Evolutionary conservation across 2,113 vertebrate species (phyloP), one percentile per base, ranked within the genome.

Genomic region (Albula goreensis): DNA sequence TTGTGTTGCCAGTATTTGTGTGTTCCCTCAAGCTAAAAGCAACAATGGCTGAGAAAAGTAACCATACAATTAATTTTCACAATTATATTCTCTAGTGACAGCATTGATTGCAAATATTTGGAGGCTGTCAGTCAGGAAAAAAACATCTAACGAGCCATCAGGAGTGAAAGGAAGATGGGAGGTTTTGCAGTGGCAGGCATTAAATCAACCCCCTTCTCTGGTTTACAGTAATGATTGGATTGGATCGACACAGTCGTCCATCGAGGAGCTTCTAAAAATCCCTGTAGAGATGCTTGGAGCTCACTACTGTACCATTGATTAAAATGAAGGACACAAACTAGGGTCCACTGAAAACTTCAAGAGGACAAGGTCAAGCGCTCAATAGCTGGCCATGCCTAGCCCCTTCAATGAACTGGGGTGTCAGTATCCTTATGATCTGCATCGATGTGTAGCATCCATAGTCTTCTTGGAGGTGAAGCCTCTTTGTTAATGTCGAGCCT

Each of bases 191-290:
- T 52, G 82, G 88, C 89, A 90, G 89, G 87, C 90, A 86, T 86
- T 91, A 89, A 84, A 85, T 91, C 87, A 89, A 85, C 78, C 85
- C 86, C 81, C 83, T 88, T 86, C 84, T 90, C 81, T 86, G 85
- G 79, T 92, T 92, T 90, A 85, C 86, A 86, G 86, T 92, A 92
- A 93, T 88, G 89, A 93, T 89, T 84, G 86, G 85, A 87, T 60
- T 84, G 83, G 88, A 92, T 90, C 87, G 90, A 94, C 88, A 90
- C 90, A 88, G 85, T 31, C 86, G 87, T 87, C 79, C 79, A 11
- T 51, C 63, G 83, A 86, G 80, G 84, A 50, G 48, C 82, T 82
- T 81, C 88, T 83, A 88, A 81, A 84, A 52, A 86, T 90, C 91
- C 89, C 87, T 49, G 88, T 86, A 89, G 90, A 89, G 81, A 85